Evolutionary conservation across 2,797 vertebrate genomes (phyloP), one percentile per base, ranked within the genome.

Genomic region (Mormyrops attenuatus): DNA sequence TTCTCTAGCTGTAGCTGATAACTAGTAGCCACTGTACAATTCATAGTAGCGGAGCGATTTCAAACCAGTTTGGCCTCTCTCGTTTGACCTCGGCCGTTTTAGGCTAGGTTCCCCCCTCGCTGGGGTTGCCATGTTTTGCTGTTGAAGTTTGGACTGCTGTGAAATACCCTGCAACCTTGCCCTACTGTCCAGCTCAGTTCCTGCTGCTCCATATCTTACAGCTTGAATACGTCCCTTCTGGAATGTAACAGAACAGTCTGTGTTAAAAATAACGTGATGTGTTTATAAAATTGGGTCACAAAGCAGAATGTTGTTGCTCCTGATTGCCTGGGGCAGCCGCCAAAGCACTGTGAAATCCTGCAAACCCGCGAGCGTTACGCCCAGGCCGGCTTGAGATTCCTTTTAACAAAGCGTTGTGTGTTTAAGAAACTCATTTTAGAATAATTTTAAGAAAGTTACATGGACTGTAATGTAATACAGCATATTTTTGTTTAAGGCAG

Each of bases 241-340:
- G 53, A 47, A 88, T 60, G 34, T 38, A 63, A 63, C 3, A 0
- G 49, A 52, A 55, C 85, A 34, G 26, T 63, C 38, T 41, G 13
- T 66, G 15, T 22, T n/a, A 55, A 34, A 63, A 47, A 60, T 88
- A 38, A 60, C 53, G 5, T 49, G 17, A 88, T 7, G 30, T 66
- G 15, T 63, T 88, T 66, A 88, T 88, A 63, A 41, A 88, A 88
- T 66, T 88, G 57, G 57, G 26, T 87, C 41, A 47, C 41, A 47
- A 88, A 47, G 38, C 87, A 66, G 20, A 47, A 34, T 87, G 9
- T 88, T 26, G 17, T 47, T 22, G 11, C 30, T 69, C 57, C 55
- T 41, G 17, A 88, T 88, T 63, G n/a, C n/a, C 49, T 0, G 8
- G 15, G 11, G 3, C 3, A 0, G n/a, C 87, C 13, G 30, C 82